Evolutionary conservation across 2,888 invertebrate species (phyloP).

Genomic region (Quadroppia sp.): DNA sequence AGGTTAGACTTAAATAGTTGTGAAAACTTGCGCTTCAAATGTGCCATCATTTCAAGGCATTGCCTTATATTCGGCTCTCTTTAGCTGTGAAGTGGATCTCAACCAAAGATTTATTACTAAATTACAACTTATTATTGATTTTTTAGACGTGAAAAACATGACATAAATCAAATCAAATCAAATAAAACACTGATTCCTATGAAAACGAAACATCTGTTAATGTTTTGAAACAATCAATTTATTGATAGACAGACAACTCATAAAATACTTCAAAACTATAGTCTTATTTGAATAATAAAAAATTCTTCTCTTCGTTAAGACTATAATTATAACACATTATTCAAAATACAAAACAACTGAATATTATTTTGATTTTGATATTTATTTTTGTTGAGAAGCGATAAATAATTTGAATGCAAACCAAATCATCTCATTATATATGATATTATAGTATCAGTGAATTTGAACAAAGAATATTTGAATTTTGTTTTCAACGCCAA

Average conservation of each 20-base stretch:
- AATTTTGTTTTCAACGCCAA: too few relatives aligned
- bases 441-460: not conserved
- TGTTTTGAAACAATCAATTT: not conserved
- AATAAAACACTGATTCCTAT: not conserved
- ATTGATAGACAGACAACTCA: not conserved
- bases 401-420: not conserved
- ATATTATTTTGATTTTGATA: not conserved
- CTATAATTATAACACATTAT: slow-evolving; percentile 19
- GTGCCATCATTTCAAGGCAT: not conserved
- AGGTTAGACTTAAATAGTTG: not conserved
- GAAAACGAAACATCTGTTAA: slow-evolving; percentile 7
- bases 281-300: not conserved
- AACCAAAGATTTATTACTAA: slow-evolving; percentile 14
- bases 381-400: not conserved
- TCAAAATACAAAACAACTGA: not conserved
- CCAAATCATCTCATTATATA: not conserved
- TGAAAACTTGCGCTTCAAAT: not conserved
- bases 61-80: not conserved
- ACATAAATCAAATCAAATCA: slow-evolving; percentile 5
- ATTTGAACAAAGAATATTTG: too few relatives aligned
- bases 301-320: not conserved
- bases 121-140: slow-evolving; percentile 17
- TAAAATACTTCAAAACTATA: not conserved
- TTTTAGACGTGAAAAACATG: not conserved
- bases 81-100: not conserved